These are phyloP conservation scores for Nasonovia ribisnigri DNA, from an alignment of 2,888 invertebrate genomes.

Conservation along the genomic window DNA sequence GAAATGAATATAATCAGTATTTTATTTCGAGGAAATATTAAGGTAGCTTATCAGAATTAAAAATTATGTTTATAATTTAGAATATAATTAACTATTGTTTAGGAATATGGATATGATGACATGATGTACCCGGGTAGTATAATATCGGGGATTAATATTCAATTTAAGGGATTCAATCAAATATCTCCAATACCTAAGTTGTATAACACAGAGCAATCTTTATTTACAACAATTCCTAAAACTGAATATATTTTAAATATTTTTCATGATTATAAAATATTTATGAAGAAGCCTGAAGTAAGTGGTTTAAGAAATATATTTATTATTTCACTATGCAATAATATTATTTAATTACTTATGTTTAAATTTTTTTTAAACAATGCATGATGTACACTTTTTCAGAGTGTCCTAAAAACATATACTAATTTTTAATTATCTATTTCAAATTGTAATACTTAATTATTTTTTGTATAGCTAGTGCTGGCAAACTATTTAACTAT, in stretches of 20 bases:
- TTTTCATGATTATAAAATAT: conserved; percentile 46
- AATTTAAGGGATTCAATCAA: conserved; percentile 73
- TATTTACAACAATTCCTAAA: conserved; percentile 72
- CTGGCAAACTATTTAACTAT: too few relatives aligned
- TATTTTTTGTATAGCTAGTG: too few relatives aligned
- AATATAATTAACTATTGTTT: conserved; percentile 40
- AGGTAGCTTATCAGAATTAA: conserved; percentile 68
- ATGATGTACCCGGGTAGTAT: conserved; percentile 75
- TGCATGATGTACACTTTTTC: neutral
- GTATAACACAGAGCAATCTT: conserved; percentile 76
- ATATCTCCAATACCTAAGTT: conserved; percentile 74
- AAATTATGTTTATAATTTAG: neutral
- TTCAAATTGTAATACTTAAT: too few relatives aligned
- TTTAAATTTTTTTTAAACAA: neutral
- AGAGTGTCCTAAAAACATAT: too few relatives aligned
- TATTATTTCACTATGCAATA: neutral
- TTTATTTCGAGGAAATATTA: conserved; percentile 74
- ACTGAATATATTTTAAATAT: conserved; percentile 24
- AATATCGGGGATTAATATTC: conserved; percentile 77
- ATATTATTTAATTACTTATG: neutral
- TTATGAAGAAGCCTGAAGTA: conserved; percentile 48
- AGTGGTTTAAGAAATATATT: neutral
- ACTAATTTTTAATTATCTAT: too few relatives aligned
- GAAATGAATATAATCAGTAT: conserved; percentile 73
- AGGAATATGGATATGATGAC: conserved; percentile 72